These are phyloP conservation scores for Mamestra brassicae DNA, from an alignment of 2,888 invertebrate species.

Conservation along the genomic window DNA sequence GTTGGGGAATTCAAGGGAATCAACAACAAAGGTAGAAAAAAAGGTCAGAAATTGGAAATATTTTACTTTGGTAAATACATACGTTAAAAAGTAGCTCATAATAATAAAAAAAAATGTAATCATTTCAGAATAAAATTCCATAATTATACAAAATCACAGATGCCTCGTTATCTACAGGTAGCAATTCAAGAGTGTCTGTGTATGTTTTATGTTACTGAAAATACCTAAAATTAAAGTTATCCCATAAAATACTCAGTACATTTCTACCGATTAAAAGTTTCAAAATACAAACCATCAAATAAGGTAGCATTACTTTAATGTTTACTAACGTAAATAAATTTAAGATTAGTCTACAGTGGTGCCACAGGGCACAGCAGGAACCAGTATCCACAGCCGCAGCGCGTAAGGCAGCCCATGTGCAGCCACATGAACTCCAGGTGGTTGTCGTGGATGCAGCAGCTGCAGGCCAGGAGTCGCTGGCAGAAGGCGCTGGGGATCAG, in stretches of 20 bases:
- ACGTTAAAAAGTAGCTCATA: too few relatives aligned
- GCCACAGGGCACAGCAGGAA: conserved; percentile 86
- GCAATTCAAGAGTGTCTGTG: too few relatives aligned
- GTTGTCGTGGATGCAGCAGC: conserved; percentile 91
- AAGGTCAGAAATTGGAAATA: neutral
- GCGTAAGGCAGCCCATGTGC: conserved; percentile 81
- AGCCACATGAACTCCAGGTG: conserved; percentile 85
- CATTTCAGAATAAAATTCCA: too few relatives aligned
- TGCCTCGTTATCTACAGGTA: too few relatives aligned
- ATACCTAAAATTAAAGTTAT: too few relatives aligned
- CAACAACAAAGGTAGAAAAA: neutral
- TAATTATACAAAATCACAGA: too few relatives aligned
- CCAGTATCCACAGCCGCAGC: conserved; percentile 88
- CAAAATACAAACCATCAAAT: neutral
- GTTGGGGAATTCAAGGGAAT: too few relatives aligned
- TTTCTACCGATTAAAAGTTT: neutral
- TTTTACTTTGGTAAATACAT: too few relatives aligned
- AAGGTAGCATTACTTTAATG: conserved; percentile 26
- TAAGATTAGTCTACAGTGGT: conserved; percentile 68
- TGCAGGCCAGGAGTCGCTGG: conserved; percentile 93
- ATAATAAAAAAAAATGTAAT: too few relatives aligned
- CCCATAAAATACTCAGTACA: neutral
- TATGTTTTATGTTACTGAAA: too few relatives aligned
- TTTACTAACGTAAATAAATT: conserved; percentile 16
- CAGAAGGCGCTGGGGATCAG: conserved; percentile 93